These are phyloP conservation scores for Sisyra nigra DNA, from an alignment of 2,888 invertebrate genomes.

Conservation along the genomic window DNA sequence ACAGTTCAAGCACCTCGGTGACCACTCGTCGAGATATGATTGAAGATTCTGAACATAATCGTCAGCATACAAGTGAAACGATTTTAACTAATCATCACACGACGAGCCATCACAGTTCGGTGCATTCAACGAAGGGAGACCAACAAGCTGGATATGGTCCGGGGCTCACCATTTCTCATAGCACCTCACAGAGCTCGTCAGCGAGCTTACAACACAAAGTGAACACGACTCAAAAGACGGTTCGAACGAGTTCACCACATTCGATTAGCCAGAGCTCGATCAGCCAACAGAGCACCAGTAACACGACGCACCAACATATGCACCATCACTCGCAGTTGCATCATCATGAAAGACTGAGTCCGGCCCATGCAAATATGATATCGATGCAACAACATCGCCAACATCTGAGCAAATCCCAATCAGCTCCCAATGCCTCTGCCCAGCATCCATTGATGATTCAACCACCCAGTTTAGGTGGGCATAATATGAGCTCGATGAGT, in stretches of 20 bases:
- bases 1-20: slow-evolving; percentile 53
- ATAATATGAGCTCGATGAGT: slow-evolving; percentile 28
- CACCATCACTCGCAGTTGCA: slow-evolving; percentile 43
- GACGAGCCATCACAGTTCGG: slow-evolving; percentile 45
- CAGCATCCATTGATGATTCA: slow-evolving; percentile 47
- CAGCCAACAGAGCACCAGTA: slow-evolving; percentile 1
- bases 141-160: slow-evolving; percentile 28
- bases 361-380: slow-evolving; percentile 30
- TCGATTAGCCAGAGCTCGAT: slow-evolving; percentile 16
- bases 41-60: slow-evolving; percentile 33
- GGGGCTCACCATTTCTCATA: slow-evolving; percentile 46
- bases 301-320: slow-evolving; percentile 33
- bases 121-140: slow-evolving; percentile 41
- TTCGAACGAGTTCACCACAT: slow-evolving; percentile 24
- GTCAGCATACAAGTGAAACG: slow-evolving; percentile 46
- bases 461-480: slow-evolving; percentile 46
- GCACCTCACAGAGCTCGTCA: slow-evolving; percentile 47
- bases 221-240: slow-evolving; percentile 32
- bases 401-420: slow-evolving; percentile 18
- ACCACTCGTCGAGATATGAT: slow-evolving; percentile 49
- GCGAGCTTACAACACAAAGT: slow-evolving; percentile 47
- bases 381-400: slow-evolving; percentile 17
- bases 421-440: slow-evolving; percentile 17
- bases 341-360: slow-evolving; percentile 49
- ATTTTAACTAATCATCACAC: slow-evolving; percentile 50